These are phyloP conservation scores for Styela clava DNA, from an alignment of 23 tunicate genomes.

Conservation along the genomic window DNA sequence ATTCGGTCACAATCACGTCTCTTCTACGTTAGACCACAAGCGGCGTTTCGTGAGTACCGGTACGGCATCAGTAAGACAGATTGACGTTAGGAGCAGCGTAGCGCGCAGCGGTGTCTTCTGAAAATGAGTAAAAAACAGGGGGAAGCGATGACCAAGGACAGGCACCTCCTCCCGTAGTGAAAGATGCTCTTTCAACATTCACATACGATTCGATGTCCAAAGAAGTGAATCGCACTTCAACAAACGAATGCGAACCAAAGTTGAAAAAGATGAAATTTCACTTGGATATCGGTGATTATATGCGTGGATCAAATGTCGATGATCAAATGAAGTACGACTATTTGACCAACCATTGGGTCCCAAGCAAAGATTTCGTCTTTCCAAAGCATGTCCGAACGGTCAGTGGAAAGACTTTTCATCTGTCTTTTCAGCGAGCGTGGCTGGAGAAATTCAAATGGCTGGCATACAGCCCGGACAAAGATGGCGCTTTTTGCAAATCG, in stretches of 20 bases:
- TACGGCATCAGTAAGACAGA: too few relatives aligned
- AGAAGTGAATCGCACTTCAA: constrained; percentile 3
- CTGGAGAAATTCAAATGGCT: too few relatives aligned
- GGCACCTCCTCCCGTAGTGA: neutral
- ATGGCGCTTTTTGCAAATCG: too few relatives aligned
- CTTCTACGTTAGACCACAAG: too few relatives aligned
- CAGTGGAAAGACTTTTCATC: constrained; percentile 1
- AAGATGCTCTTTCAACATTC: neutral
- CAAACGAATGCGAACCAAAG: constrained; percentile 3
- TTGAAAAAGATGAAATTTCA: neutral
- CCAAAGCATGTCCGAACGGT: neutral
- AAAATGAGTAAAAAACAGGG: too few relatives aligned
- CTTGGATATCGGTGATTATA: neutral
- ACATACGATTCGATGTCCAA: neutral
- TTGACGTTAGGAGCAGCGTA: too few relatives aligned
- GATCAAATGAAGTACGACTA: too few relatives aligned
- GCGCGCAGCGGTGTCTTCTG: too few relatives aligned
- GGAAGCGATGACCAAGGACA: constrained; percentile 2
- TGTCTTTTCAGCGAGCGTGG: constrained; percentile 14
- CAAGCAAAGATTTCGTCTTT: neutral
- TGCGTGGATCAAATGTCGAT: constrained; percentile 9
- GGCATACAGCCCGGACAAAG: too few relatives aligned
- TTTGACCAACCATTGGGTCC: constrained; percentile 12
- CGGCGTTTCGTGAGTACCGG: too few relatives aligned
- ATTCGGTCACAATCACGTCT: too few relatives aligned